Evolutionary conservation across 23 tunicate species (phyloP), one percentile per base, ranked within the genome.

Genomic region (Aplidium turbinatum): DNA sequence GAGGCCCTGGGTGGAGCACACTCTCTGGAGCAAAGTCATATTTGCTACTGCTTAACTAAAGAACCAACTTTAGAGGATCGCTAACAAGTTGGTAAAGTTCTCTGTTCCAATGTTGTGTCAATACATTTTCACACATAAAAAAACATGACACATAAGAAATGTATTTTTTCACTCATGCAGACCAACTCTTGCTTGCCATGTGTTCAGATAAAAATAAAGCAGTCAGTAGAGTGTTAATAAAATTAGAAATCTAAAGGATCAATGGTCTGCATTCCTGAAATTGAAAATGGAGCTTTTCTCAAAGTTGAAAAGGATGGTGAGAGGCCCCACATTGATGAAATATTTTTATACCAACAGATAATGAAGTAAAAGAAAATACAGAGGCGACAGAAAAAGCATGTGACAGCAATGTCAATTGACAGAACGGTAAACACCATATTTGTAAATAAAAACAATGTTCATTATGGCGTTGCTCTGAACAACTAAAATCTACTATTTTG

Each of bases 61-160:
- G 16, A 42, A 42, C 50, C 16, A 42, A 42, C 50, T 42, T 42
- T 42, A 42, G 50, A 42, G 50, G 50, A 42, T 42, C 16, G 50
- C 50, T 42, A 42, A 42, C 50, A 42, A 11, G 50, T 16, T 42
- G 50, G 50, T 42, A 42, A 42, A 42, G 50, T 42, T 42, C 50
- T 11, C 50, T 42, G 50, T 42, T 11, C 50, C 13, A 42, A 42
- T 42, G 50, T 42, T 11, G 50, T 42, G 11, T 16, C 50, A 42
- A 42, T 42, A 16, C 50, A 42, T 42, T 11, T 42, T 42, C 16
- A 16, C 50, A 42, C 13, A 9, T 42, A 16, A 42, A 9, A 42
- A 42, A 42, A 42, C 50, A 42, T 42, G 16, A 9, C 11, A 42
- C 50, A 42, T 16, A 42, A 42, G 16, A 16, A 42, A 42, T 42